These are phyloP conservation scores for Orius insidiosus DNA, from an alignment of 1,140 invertebrate species.

Conservation along the genomic window DNA sequence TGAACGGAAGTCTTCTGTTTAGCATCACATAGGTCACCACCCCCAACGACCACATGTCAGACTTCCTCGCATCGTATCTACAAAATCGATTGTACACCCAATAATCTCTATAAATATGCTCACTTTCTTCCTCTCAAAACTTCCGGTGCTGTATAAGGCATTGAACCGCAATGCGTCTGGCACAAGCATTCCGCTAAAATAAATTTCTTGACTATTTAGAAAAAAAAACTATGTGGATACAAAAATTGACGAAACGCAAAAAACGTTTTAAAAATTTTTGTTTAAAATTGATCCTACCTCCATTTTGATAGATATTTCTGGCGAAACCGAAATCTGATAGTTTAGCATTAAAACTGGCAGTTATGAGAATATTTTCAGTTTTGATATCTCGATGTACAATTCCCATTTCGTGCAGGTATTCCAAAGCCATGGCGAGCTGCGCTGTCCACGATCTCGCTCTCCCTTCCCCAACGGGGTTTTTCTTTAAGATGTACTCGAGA, in stretches of 20 bases:
- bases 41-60: constrained; percentile 50
- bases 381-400: constrained; percentile 54
- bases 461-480: constrained; percentile 53
- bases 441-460: constrained; percentile 41
- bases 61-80: constrained; percentile 40
- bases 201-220: not conserved
- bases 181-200: constrained; percentile 1
- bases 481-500: constrained; percentile 55
- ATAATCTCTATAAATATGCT: not conserved
- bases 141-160: constrained; percentile 9
- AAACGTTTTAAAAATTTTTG: too few relatives aligned
- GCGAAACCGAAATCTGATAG: constrained; percentile 80
- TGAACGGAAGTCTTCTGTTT: constrained; percentile 63
- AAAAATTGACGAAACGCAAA: too few relatives aligned
- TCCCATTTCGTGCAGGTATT: constrained; percentile 46
- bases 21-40: constrained; percentile 53
- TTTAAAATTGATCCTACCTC: not conserved
- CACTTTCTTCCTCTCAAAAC: constrained; percentile 2
- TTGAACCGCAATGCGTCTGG: constrained; percentile 2
- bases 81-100: not conserved
- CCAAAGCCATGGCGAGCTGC: constrained; percentile 46
- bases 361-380: constrained; percentile 63
- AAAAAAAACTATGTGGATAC: not conserved
- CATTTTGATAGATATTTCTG: constrained; percentile 19
- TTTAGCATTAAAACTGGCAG: constrained; percentile 52